Conservation (phyloP, 2,797 vertebrate genomes). For the Pangasius krempfi region DNA sequence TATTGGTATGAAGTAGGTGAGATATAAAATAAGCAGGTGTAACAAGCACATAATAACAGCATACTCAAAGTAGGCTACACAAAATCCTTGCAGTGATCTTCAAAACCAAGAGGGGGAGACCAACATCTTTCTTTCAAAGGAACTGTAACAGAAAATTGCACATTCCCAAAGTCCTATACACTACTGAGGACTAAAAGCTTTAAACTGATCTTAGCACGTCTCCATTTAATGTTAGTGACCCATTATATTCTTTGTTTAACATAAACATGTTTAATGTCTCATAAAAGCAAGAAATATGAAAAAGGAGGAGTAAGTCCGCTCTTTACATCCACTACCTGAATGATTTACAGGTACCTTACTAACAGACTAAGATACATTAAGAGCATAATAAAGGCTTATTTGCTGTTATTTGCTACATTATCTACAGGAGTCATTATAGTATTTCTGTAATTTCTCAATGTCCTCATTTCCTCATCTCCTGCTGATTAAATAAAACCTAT, state of each 20-base stretch:
- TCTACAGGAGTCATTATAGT: conserved; percentile 46
- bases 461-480: background rate
- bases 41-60: background rate
- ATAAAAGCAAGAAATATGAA: background rate
- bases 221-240: background rate
- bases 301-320: background rate
- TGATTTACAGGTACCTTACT: background rate
- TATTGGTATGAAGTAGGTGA: background rate
- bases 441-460: conserved; percentile 19
- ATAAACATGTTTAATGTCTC: background rate
- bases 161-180: background rate
- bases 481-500: background rate
- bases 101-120: conserved; percentile 45
- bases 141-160: background rate
- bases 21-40: background rate
- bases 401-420: conserved; percentile 71
- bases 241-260: background rate
- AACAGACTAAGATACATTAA: conserved; percentile 43
- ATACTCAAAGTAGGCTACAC: background rate
- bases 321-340: background rate
- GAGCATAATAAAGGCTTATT: conserved; percentile 29
- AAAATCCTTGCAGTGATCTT: conserved; percentile 24
- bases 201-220: background rate
- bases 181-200: background rate
- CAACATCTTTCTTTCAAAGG: conserved; percentile 10